Evolutionary conservation across 2,113 vertebrate genomes (phyloP).

Genomic region (Vimba vimba): DNA sequence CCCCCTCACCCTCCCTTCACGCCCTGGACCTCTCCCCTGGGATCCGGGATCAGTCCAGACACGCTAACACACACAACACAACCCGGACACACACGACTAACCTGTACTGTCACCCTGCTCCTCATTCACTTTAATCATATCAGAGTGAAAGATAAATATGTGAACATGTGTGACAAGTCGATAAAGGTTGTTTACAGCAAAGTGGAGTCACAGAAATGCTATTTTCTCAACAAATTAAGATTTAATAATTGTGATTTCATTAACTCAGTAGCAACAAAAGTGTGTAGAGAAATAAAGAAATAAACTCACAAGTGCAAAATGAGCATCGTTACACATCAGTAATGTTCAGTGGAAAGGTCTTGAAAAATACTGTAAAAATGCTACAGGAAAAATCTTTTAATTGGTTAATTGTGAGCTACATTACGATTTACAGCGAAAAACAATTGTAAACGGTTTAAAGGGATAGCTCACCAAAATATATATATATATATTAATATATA

Average conservation of each 20-base stretch:
- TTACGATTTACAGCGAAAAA: too few species aligned
- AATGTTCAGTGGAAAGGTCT: not conserved
- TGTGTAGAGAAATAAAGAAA: not conserved
- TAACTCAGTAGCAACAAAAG: not conserved
- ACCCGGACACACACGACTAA: conserved; percentile 50
- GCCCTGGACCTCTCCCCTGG: conserved; percentile 53
- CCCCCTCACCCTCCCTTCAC: conserved; percentile 45
- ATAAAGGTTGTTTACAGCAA: conserved; percentile 5
- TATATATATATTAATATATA: too few species aligned
- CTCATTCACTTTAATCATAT: conserved; percentile 32
- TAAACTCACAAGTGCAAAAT: not conserved
- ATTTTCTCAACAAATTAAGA: not conserved
- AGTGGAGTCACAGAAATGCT: not conserved
- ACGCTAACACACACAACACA: conserved; percentile 42
- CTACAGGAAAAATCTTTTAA: not conserved
- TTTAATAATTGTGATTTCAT: not conserved
- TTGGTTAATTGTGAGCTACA: not conserved
- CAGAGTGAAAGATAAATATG: conserved; percentile 17
- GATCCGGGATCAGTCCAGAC: conserved; percentile 58
- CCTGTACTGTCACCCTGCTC: conserved; percentile 49
- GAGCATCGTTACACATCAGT: not conserved
- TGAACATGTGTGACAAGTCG: not conserved
- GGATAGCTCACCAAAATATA: too few species aligned
- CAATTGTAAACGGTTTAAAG: too few species aligned
- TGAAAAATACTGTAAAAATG: not conserved